A percentile compares a stretch with the other conserved stretches of the same genome.
Evolutionary conservation across 2,113 vertebrate genomes (phyloP).

Genomic region (Ctenodactylus gundi): DNA sequence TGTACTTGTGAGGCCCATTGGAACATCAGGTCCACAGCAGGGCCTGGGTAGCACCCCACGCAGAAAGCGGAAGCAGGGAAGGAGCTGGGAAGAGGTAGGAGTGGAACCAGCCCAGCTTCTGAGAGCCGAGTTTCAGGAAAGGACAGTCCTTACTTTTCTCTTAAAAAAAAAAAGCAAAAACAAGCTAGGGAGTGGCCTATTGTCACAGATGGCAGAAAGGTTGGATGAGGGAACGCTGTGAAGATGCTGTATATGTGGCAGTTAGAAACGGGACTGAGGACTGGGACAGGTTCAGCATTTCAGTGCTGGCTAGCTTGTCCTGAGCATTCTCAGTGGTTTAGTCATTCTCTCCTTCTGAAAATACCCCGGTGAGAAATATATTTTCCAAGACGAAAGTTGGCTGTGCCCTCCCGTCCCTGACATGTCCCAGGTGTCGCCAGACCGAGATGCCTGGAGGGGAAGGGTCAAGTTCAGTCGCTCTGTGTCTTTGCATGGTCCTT

Average conservation of each 20-base stretch:
- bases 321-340: neutral
- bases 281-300: neutral
- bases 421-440: neutral
- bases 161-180: neutral
- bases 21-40: neutral
- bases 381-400: neutral
- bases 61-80: neutral
- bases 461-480: neutral
- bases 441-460: neutral
- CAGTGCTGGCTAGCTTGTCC: neutral
- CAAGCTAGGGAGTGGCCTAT: neutral
- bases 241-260: neutral
- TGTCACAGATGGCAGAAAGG: neutral
- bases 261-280: neutral
- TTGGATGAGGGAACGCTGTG: neutral
- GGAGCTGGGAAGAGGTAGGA: neutral
- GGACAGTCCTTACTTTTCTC: neutral
- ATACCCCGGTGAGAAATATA: neutral
- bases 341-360: neutral
- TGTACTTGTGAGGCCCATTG: neutral
- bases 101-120: neutral
- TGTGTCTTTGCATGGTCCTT: accelerated
- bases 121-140: neutral
- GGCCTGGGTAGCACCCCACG: too few relatives aligned
- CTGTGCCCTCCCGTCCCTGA: neutral